A percentile compares a stretch with the other conserved stretches of the same genome.
These are phyloP conservation scores for Terrapene triunguis DNA, from an alignment of 2,113 vertebrate species.

Conservation along the genomic window DNA sequence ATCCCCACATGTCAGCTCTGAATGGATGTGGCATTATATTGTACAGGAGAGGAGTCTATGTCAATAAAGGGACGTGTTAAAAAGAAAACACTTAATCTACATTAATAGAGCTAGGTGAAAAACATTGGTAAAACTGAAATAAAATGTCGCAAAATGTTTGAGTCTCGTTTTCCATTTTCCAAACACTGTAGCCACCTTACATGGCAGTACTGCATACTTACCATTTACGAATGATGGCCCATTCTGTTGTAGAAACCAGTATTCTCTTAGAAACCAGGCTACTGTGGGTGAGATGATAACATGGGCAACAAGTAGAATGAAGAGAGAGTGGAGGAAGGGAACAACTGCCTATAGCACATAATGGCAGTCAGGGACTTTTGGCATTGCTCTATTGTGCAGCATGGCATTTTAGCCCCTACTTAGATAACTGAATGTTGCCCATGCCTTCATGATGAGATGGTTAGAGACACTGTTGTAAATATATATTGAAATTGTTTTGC, in stretches of 20 bases:
- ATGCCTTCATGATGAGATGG: neutral
- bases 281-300: neutral
- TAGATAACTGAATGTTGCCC: constrained; percentile 19
- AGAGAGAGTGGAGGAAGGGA: neutral
- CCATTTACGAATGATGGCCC: neutral
- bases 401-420: constrained; percentile 1
- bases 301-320: neutral
- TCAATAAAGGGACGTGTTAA: neutral
- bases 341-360: neutral
- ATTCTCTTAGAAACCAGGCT: neutral
- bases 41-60: neutral
- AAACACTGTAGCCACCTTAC: neutral
- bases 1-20: neutral
- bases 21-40: neutral
- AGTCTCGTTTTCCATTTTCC: neutral
- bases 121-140: neutral
- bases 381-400: neutral
- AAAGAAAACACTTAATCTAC: neutral
- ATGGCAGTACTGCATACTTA: neutral
- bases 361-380: constrained; percentile 1
- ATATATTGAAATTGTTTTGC: neutral
- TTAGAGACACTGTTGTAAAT: constrained; percentile 6
- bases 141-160: neutral
- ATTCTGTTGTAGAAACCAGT: neutral
- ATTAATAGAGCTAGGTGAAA: neutral